Percentiles rank a stretch among this genome's conserved stretches.
These are phyloP conservation scores for Ostrea edulis DNA, from an alignment of 1,140 invertebrate species.

Conservation along the genomic window DNA sequence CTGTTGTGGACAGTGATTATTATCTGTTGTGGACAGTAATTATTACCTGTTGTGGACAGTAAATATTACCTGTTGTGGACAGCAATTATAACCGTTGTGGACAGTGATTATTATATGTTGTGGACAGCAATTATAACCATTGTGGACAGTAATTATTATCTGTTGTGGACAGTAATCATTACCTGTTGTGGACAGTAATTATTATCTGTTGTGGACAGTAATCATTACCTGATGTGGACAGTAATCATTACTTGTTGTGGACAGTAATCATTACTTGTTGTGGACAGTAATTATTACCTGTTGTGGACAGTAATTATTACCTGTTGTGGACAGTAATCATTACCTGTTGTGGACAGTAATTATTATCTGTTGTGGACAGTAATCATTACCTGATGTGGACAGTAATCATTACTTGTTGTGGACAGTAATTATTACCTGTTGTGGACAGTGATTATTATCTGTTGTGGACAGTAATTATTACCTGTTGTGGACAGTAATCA, in stretches of 20 bases:
- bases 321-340: no score
- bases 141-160: neutral
- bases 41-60: no score
- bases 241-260: neutral
- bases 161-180: conserved; percentile 39
- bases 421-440: neutral
- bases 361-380: no score
- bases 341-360: neutral
- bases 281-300: neutral
- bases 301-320: neutral
- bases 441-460: no score
- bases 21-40: neutral
- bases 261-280: no score
- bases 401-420: no score
- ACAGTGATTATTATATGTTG: neutral
- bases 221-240: conserved; percentile 33
- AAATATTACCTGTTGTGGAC: neutral
- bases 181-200: no score
- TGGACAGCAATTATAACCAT: neutral
- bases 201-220: neutral
- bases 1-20: no score
- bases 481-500: conserved; percentile 22
- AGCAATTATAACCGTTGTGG: neutral
- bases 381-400: neutral
- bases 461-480: neutral